phyloP scores from a whole-genome alignment of 2,888 invertebrate genomes.

The Phymatocera aterrima region DNA sequence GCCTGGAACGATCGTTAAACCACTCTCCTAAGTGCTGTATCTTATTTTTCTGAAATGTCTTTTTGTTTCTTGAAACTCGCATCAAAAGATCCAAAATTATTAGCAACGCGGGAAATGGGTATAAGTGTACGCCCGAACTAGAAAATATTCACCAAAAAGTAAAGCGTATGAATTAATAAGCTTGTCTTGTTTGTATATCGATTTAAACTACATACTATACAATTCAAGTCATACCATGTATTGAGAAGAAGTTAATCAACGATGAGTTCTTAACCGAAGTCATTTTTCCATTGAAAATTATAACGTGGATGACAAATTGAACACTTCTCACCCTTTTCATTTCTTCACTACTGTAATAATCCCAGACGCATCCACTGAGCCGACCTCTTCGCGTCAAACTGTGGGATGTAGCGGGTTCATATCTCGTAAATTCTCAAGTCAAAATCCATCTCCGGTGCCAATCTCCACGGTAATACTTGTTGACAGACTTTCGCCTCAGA shows the following conservation, averaged over 20 bases:
- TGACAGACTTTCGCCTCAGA: conserved; percentile 21
- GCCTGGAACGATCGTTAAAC: conserved; percentile 14
- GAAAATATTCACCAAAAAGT: neutral
- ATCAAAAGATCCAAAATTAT: neutral
- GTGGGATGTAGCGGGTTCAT: neutral
- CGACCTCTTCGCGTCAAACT: neutral
- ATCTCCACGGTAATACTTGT: conserved; percentile 22
- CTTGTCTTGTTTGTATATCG: neutral
- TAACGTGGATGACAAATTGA: neutral
- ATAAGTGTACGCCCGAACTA: neutral
- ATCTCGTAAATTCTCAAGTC: conserved; percentile 14
- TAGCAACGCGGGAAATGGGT: neutral
- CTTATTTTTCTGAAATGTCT: neutral
- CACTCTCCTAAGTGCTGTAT: neutral
- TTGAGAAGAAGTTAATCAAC: neutral
- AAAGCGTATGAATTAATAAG: neutral
- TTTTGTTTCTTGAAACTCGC: neutral
- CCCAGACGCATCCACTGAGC: neutral
- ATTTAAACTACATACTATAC: neutral
- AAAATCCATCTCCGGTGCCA: conserved; percentile 11
- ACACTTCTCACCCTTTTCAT: neutral
- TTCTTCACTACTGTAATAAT: neutral
- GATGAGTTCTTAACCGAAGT: too few species aligned
- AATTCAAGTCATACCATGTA: too few species aligned
- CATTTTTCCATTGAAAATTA: too few species aligned